Evolutionary conservation across 30 jellyfish, hydroid and myxozoan genomes (phyloP).

Genomic region (Cassiopea xamachana): DNA sequence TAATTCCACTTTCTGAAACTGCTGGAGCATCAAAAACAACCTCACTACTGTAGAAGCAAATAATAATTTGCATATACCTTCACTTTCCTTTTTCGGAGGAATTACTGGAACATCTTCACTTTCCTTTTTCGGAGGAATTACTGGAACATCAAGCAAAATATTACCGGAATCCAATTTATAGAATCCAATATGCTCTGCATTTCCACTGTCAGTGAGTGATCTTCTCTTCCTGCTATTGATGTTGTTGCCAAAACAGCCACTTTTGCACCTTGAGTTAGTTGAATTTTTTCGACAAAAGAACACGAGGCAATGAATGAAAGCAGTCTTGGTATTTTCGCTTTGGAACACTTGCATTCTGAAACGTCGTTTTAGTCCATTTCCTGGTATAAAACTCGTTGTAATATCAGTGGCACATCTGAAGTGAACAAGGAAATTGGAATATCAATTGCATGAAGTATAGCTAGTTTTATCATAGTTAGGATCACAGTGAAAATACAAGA

Average conservation of each 20-base stretch:
- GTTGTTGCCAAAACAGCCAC: not conserved
- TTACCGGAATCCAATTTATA: not conserved
- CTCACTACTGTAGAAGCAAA: no score
- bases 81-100: not conserved
- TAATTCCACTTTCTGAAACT: no score
- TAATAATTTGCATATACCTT: not conserved
- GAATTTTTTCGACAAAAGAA: slow-evolving; percentile 4
- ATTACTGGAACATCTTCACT: no score
- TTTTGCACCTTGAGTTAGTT: not conserved
- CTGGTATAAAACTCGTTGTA: slow-evolving; percentile 4
- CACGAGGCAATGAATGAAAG: slow-evolving; percentile 13
- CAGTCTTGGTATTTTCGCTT: not conserved
- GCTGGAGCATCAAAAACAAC: no score
- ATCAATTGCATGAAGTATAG: not conserved
- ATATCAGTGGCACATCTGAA: not conserved
- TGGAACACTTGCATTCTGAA: slow-evolving; percentile 3
- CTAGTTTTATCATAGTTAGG: not conserved
- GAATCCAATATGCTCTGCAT: not conserved
- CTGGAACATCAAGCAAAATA: not conserved
- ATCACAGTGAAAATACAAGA: no score
- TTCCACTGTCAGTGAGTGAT: not conserved
- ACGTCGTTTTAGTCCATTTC: not conserved
- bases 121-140: not conserved
- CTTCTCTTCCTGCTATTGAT: slow-evolving; percentile 1
- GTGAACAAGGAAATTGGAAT: not conserved